Evolutionary conservation across 2,888 invertebrate species (phyloP).

Genomic region (Drosophila seclusa): DNA sequence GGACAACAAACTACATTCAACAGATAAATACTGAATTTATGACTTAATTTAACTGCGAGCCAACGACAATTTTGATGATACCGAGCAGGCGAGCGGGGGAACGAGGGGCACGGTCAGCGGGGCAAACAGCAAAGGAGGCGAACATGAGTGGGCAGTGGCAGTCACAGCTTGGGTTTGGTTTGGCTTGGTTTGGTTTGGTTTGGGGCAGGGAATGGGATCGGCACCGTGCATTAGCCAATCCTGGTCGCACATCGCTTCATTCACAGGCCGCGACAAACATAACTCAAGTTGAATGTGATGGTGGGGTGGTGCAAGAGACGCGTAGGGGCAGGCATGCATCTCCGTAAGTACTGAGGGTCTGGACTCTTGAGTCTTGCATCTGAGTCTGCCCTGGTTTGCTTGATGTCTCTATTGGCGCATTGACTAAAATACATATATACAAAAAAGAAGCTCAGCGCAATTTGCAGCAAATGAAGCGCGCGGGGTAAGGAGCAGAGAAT

Average conservation of each 20-base stretch:
- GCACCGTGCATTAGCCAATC: slow-evolving; percentile 72
- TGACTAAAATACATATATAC: slow-evolving; percentile 46
- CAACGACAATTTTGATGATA: slow-evolving; percentile 81
- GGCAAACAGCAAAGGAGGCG: slow-evolving; percentile 32
- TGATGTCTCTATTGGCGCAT: slow-evolving; percentile 76
- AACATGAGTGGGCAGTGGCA: slow-evolving; percentile 76
- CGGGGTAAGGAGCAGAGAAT: not conserved
- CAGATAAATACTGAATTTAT: slow-evolving; percentile 85
- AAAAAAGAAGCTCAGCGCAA: slow-evolving; percentile 58
- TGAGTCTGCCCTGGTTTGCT: slow-evolving; percentile 59
- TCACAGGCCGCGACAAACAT: slow-evolving; percentile 74
- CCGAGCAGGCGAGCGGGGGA: slow-evolving; percentile 25
- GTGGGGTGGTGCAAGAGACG: not conserved
- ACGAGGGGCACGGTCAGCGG: not conserved
- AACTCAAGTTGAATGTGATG: slow-evolving; percentile 61
- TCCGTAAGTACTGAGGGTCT: slow-evolving; percentile 22
- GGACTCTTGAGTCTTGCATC: not conserved
- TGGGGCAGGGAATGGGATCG: slow-evolving; percentile 4
- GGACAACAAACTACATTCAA: slow-evolving; percentile 83
- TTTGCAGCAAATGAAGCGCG: slow-evolving; percentile 43
- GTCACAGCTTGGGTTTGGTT: slow-evolving; percentile 52
- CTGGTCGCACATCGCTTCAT: slow-evolving; percentile 77
- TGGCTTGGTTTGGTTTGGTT: not conserved
- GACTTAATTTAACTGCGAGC: slow-evolving; percentile 84
- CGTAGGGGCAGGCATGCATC: slow-evolving; percentile 12